Percentiles rank a stretch among this genome's conserved stretches.
phyloP scores from a whole-genome alignment of 2,113 vertebrate species.

The Hippocampus comes region DNA sequence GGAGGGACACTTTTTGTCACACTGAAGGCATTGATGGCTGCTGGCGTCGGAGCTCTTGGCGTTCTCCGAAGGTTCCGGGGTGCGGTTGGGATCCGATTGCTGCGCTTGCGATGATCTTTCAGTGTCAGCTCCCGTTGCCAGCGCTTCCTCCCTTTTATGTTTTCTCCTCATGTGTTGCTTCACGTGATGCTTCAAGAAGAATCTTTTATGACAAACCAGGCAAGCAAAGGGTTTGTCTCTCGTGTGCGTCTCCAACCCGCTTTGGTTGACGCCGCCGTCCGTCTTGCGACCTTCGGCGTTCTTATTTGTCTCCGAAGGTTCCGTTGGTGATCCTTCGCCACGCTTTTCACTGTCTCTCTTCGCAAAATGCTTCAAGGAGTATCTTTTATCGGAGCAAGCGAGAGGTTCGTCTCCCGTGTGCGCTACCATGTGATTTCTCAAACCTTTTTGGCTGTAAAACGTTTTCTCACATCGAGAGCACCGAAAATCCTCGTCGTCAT shows the following conservation, averaged over 20 bases:
- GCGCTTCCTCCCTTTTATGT: neutral
- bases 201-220: neutral
- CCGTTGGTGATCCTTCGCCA: neutral
- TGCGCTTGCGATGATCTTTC: neutral
- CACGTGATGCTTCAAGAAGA: neutral
- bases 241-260: neutral
- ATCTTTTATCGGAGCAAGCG: neutral
- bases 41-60: too few relatives aligned
- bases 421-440: neutral
- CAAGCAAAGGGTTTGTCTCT: neutral
- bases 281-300: neutral
- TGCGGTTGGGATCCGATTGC: neutral
- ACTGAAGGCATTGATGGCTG: neutral
- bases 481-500: neutral
- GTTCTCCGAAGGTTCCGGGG: neutral
- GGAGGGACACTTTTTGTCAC: neutral
- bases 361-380: neutral
- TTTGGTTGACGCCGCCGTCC: neutral
- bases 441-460: neutral
- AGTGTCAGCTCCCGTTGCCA: neutral
- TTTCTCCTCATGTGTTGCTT: neutral
- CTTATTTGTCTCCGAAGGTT: neutral
- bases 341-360: neutral
- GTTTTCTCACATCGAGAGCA: neutral
- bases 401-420: neutral